These are phyloP conservation scores for Theropithecus gelada DNA, from an alignment of 2,113 vertebrate genomes.

Conservation along the genomic window DNA sequence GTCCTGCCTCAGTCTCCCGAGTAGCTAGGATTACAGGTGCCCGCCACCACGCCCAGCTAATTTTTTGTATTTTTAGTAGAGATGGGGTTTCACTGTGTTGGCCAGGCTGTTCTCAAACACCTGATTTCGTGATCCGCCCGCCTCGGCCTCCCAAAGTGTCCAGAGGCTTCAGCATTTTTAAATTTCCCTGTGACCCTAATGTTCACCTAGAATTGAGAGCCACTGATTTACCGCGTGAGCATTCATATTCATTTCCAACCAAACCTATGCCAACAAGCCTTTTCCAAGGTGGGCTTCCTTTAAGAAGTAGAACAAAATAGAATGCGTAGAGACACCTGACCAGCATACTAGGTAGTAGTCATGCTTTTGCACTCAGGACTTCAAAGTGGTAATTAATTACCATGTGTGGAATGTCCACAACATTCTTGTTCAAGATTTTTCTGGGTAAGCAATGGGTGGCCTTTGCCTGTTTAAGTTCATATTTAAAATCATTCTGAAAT, in stretches of 20 bases:
- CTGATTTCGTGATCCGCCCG: too few relatives aligned
- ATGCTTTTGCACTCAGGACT: background rate
- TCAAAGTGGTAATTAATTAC: background rate
- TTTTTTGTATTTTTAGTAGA: too few relatives aligned
- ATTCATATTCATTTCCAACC: background rate
- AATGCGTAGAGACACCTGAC: background rate
- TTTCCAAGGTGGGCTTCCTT: background rate
- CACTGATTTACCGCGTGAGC: background rate
- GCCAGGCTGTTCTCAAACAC: too few relatives aligned
- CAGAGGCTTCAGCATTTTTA: background rate
- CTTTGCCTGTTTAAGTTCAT: background rate
- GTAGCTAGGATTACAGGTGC: too few relatives aligned
- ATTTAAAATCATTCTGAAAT: background rate
- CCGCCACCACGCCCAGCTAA: too few relatives aligned
- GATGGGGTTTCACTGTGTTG: too few relatives aligned
- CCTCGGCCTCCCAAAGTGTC: too few relatives aligned
- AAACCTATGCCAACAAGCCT: background rate
- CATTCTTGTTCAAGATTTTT: background rate
- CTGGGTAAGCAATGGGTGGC: background rate
- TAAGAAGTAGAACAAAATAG: background rate
- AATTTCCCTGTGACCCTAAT: background rate
- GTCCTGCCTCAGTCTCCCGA: too few relatives aligned
- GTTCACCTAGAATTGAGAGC: background rate
- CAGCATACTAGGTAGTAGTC: background rate
- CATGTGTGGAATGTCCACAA: background rate